A percentile compares a stretch with the other conserved stretches of the same genome.
These are phyloP conservation scores for Lagria hirta DNA, from an alignment of 2,888 invertebrate genomes.

Conservation along the genomic window DNA sequence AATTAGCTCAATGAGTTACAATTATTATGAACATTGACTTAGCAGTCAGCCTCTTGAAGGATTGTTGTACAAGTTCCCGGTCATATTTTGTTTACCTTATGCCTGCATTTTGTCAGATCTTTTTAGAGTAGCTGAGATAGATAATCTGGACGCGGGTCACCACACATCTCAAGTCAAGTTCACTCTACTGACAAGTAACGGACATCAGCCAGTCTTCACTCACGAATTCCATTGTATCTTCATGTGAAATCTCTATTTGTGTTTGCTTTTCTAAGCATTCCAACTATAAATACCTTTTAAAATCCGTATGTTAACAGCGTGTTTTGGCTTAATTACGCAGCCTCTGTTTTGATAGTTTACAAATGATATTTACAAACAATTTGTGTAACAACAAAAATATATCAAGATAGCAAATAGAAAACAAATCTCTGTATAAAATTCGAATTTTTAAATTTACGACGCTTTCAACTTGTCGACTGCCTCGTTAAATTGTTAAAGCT, in stretches of 20 bases:
- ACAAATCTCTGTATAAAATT: slow-evolving; percentile 3
- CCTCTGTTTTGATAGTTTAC: slow-evolving; percentile 17
- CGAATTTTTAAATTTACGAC: slow-evolving; percentile 6
- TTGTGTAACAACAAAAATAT: slow-evolving; percentile 8
- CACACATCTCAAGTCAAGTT: slow-evolving; percentile 36
- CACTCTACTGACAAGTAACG: slow-evolving; percentile 45
- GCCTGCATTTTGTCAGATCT: too few relatives aligned
- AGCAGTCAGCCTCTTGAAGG: too few relatives aligned
- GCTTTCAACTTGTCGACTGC: not conserved
- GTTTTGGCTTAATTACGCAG: slow-evolving; percentile 28
- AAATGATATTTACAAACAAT: slow-evolving; percentile 22
- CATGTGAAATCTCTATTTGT: slow-evolving; percentile 52
- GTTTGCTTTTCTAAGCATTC: slow-evolving; percentile 48
- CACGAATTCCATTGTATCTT: slow-evolving; percentile 53
- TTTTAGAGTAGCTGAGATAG: too few relatives aligned
- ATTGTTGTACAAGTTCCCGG: too few relatives aligned
- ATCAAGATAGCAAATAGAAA: slow-evolving; percentile 4
- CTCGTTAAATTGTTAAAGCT: slow-evolving; percentile 8
- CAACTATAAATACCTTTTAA: slow-evolving; percentile 41
- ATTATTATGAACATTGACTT: too few relatives aligned
- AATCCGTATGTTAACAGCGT: slow-evolving; percentile 32
- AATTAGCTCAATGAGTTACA: too few relatives aligned
- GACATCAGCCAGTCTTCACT: slow-evolving; percentile 48
- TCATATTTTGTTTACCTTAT: too few relatives aligned
- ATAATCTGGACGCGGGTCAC: slow-evolving; percentile 37